These are phyloP conservation scores for Tokudaia tokunoshimensis DNA, from an alignment of 2,797 vertebrate genomes.

Conservation along the genomic window DNA sequence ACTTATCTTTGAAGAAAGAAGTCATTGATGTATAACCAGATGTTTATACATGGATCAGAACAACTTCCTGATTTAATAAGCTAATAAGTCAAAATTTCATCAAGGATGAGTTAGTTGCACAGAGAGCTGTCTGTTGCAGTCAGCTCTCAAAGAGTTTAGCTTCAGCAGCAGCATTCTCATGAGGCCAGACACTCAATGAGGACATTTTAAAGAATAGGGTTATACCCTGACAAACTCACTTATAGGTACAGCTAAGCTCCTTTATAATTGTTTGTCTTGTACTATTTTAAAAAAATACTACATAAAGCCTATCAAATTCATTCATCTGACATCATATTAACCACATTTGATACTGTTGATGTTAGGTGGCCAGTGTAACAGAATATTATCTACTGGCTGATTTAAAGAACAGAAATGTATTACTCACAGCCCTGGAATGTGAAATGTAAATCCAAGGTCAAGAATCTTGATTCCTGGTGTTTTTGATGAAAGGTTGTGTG, in stretches of 20 bases:
- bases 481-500: background rate
- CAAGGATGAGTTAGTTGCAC: background rate
- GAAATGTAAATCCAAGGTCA: background rate
- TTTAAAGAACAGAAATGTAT: background rate
- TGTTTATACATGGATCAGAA: background rate
- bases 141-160: background rate
- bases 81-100: background rate
- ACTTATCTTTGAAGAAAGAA: background rate
- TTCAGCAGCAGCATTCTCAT: background rate
- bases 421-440: background rate
- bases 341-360: background rate
- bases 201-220: background rate
- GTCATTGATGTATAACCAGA: background rate
- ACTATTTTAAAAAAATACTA: constrained; percentile 25
- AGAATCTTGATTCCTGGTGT: background rate
- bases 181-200: background rate
- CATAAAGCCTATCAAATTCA: background rate
- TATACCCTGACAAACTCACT: background rate
- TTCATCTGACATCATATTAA: background rate
- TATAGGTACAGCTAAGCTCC: background rate
- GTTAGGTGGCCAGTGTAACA: background rate
- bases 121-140: background rate
- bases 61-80: background rate
- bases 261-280: background rate
- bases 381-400: background rate